These are phyloP conservation scores for Pollenia amentaria DNA, from an alignment of 2,888 invertebrate genomes.

Conservation along the genomic window DNA sequence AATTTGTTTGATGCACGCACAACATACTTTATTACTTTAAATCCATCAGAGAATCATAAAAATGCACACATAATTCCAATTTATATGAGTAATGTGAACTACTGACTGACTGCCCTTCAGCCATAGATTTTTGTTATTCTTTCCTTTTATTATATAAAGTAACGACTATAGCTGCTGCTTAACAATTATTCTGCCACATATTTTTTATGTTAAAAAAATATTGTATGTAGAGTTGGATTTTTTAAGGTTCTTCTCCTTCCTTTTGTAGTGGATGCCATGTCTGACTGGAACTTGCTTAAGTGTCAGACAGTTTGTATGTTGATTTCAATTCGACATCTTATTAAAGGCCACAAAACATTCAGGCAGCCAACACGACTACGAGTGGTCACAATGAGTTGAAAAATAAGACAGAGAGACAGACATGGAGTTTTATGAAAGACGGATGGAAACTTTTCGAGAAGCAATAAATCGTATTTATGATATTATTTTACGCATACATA, in stretches of 20 bases:
- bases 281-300: conserved; percentile 14
- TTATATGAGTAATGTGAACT: conserved; percentile 62
- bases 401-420: conserved; percentile 5
- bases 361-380: conserved; percentile 15
- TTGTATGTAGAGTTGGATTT: conserved; percentile 8
- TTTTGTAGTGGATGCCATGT: background rate
- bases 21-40: conserved; percentile 50
- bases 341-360: conserved; percentile 49
- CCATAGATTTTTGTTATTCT: conserved; percentile 8
- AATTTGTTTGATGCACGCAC: conserved; percentile 3
- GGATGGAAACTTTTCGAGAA: conserved; percentile 45
- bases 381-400: conserved; percentile 9
- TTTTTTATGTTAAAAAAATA: background rate
- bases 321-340: conserved; percentile 60
- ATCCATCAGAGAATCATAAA: conserved; percentile 39
- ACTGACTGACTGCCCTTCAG: conserved; percentile 67
- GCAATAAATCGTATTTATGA: conserved; percentile 70
- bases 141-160: background rate
- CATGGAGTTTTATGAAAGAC: conserved; percentile 1
- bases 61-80: background rate
- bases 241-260: background rate
- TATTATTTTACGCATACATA: conserved; percentile 50
- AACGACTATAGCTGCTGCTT: background rate
- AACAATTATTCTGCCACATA: conserved; percentile 37
- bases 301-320: conserved; percentile 40